Evolutionary conservation across 2,797 vertebrate genomes (phyloP).

Genomic region (Notolabrus celidotus): DNA sequence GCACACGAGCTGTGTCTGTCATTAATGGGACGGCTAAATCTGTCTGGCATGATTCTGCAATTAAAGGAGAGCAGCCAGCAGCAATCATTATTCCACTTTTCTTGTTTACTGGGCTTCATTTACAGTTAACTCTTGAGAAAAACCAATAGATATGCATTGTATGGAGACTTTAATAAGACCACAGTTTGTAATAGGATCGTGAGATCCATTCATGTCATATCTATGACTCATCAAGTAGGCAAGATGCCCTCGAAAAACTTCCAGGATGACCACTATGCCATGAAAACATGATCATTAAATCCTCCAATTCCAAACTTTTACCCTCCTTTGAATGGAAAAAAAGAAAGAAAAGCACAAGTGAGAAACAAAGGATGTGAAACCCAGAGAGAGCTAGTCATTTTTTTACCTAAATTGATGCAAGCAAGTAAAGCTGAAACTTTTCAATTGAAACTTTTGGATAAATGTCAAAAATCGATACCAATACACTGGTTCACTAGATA

Average conservation of each 20-base stretch:
- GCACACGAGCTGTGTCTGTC: slow-evolving; percentile 14
- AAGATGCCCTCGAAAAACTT: too few relatives aligned
- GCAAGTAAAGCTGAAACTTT: too few relatives aligned
- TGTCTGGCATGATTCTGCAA: slow-evolving; percentile 5
- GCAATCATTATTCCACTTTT: background rate
- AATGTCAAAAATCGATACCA: too few relatives aligned
- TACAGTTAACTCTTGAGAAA: background rate
- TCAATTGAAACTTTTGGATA: too few relatives aligned
- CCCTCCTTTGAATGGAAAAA: background rate
- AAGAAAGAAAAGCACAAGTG: background rate
- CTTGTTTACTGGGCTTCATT: slow-evolving; percentile 7
- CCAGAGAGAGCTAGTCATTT: background rate
- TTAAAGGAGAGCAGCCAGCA: background rate
- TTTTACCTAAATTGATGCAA: too few relatives aligned
- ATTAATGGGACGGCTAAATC: slow-evolving; percentile 2
- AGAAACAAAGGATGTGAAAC: background rate
- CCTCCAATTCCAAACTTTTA: background rate
- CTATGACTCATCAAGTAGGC: slow-evolving; percentile 5
- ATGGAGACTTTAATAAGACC: background rate
- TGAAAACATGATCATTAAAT: background rate
- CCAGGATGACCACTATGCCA: background rate
- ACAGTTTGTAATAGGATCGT: too few relatives aligned
- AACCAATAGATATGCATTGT: background rate
- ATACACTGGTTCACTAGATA: too few relatives aligned
- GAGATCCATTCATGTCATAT: background rate